A percentile compares a stretch with the other conserved stretches of the same genome.
Conservation (phyloP, 2,113 vertebrate species). For the Solea solea region DNA sequence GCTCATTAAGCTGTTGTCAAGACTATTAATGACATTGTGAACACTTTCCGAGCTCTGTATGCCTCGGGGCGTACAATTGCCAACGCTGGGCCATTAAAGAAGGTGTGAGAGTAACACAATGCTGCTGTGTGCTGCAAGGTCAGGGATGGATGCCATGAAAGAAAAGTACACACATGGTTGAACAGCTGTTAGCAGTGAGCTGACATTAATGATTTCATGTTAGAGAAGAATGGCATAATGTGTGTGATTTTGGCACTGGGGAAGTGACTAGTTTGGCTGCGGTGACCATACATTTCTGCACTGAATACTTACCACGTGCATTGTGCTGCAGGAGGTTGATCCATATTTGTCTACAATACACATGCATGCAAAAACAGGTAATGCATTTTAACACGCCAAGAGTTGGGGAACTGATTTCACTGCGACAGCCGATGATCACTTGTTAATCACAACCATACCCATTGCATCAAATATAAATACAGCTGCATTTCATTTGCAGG, state of each 20-base stretch:
- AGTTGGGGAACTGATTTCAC: too few species aligned
- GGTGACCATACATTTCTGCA: not conserved
- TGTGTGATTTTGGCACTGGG: conserved; percentile 9
- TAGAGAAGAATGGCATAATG: conserved; percentile 29
- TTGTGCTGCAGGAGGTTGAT: not conserved
- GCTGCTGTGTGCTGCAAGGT: conserved; percentile 70
- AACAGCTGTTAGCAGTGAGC: conserved; percentile 47
- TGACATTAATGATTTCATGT: conserved; percentile 60
- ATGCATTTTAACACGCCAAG: too few species aligned
- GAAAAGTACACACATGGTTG: conserved; percentile 56
- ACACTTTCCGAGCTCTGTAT: conserved; percentile 73
- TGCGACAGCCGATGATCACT: too few species aligned
- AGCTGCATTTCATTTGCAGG: too few species aligned
- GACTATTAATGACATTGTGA: conserved; percentile 80
- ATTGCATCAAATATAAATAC: too few species aligned
- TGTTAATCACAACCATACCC: too few species aligned
- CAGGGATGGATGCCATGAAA: conserved; percentile 61
- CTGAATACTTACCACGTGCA: not conserved
- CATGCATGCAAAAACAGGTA: too few species aligned
- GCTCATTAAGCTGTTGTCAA: conserved; percentile 83
- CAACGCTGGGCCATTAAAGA: conserved; percentile 68
- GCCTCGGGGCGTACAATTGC: conserved; percentile 58
- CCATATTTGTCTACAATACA: too few species aligned
- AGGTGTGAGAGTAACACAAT: conserved; percentile 72
- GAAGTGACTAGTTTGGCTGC: not conserved